Base-by-base conservation (phyloP, 2,113 vertebrate genomes). In the Eublepharis macularius region DNA sequence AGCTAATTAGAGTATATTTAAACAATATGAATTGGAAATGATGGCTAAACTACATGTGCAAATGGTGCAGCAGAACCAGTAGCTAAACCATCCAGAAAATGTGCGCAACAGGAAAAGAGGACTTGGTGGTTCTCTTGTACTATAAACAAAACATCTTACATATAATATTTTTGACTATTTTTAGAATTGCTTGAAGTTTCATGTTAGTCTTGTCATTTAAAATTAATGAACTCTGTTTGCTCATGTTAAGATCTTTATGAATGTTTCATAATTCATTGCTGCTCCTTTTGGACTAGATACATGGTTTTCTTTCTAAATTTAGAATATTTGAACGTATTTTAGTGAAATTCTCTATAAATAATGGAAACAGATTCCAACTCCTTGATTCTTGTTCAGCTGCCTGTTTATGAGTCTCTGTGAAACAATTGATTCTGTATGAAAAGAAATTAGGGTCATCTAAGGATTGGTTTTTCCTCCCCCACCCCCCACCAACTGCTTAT, bases 131-230 rank as follows among this genome's bases (percentile, higher is more conserved):
- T 78, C 0, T 0, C 80, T 92, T 92, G 69, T 88, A 91, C 78
- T 39, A 83, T 89, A 90, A 91, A 81, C 75, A 88, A 87, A 76
- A 88, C 84, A 81, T 63, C 87, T 73, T 74, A 79, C 57, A 49
- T 79, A 88, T 92, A 68, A 82, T 90, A 85, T 90, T 92, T 92
- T 83, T 66, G 49, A 7, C 68, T 94, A 75, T 9, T 91, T 92
- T 86, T 87, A 89, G 76, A 90, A 77, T 70, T 80, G 82, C 89
- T 91, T 90, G 66, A 89, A 41, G 84, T 39, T 66, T 90, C 63
- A 24, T 87, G 80, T 75, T 43, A 82, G 79, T 79, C 57, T 81
- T 92, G 63, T 66, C 84, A 81, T 47, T 93, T 91, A 87, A 94
- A 90, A 91, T 89, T 69, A 90, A 85, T 88, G n/a, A 73, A 84